Evolutionary conservation across 2,797 vertebrate species (phyloP), one percentile per base, ranked within the genome.

Genomic region (Erpetoichthys calabaricus): DNA sequence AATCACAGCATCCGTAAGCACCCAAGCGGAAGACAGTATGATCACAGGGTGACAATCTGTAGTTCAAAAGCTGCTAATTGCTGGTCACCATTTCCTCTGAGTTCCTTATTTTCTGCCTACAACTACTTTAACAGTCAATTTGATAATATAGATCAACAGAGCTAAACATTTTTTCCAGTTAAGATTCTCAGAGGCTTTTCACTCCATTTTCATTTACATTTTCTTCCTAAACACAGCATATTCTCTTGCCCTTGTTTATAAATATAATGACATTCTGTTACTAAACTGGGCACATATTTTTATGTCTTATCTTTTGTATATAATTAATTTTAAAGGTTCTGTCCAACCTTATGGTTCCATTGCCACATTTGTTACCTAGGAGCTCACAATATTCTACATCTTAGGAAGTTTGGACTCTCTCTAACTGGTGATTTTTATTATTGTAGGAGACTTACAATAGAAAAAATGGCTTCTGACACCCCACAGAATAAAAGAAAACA

Each of bases 31-130:
- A 75, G 62, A 74, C 46, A 71, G 52, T 10, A 57, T 69, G 67
- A 74, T 71, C 61, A 60, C 59, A 66, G 59, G 51, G 52, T 75
- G 71, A 72, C 68, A 75, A 64, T 55, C 69, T 67, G 68, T 65
- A 70, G 72, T 73, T 80, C 75, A 78, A 80, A 84, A 80, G 80
- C 75, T 76, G 74, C 64, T 84, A 86, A 86, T 83, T 82, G 77
- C 64, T 65, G 74, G 73, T 73, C 77, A 64, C 56, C 45, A 73
- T 67, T 60, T 51, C 61, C 57, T 8, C 67, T 62, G 70, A 7
- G 47, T n/a, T 7, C 70, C 69, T 70, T 56, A 60, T 64, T 65
- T 54, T 56, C 75, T 64, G 67, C 64, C 49, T 70, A 71, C 75
- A 65, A 70, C 68, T 65, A 69, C 67, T 80, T 75, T 78, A 82